These are phyloP conservation scores for Andrena cerasifolii DNA, from an alignment of 1,140 invertebrate genomes.

Conservation along the genomic window DNA sequence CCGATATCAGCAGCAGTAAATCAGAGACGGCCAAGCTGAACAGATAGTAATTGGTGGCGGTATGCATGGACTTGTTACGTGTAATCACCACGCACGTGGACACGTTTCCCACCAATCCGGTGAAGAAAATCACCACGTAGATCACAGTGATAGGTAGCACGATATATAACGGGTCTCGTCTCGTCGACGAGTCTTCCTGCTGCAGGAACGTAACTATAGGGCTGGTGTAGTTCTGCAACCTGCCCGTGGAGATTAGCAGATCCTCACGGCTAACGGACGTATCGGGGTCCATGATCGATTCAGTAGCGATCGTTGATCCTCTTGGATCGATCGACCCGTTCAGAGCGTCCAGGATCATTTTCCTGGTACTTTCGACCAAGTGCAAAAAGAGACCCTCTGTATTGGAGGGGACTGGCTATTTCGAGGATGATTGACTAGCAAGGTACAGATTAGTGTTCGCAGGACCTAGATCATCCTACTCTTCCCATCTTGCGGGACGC, in stretches of 20 bases:
- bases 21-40: conserved; percentile 97
- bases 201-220: conserved; percentile 41
- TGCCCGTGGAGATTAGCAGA: not conserved
- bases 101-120: conserved; percentile 94
- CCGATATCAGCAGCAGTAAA: conserved; percentile 91
- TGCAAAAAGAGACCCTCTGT: no score
- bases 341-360: not conserved
- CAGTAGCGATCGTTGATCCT: not conserved
- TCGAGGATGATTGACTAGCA: not conserved
- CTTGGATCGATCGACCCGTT: not conserved
- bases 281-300: not conserved
- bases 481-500: not conserved
- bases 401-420: not conserved
- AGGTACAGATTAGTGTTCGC: not conserved
- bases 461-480: not conserved
- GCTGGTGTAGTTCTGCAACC: conserved; percentile 69
- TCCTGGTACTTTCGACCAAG: not conserved
- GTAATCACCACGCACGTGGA: conserved; percentile 96
- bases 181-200: conserved; percentile 64
- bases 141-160: conserved; percentile 91
- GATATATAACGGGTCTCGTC: conserved; percentile 87
- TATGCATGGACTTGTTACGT: conserved; percentile 94
- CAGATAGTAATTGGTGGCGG: conserved; percentile 95
- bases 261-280: not conserved
- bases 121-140: conserved; percentile 92